These are phyloP conservation scores for Camptogramma bilineatum DNA, from an alignment of 2,888 invertebrate genomes.

Conservation along the genomic window DNA sequence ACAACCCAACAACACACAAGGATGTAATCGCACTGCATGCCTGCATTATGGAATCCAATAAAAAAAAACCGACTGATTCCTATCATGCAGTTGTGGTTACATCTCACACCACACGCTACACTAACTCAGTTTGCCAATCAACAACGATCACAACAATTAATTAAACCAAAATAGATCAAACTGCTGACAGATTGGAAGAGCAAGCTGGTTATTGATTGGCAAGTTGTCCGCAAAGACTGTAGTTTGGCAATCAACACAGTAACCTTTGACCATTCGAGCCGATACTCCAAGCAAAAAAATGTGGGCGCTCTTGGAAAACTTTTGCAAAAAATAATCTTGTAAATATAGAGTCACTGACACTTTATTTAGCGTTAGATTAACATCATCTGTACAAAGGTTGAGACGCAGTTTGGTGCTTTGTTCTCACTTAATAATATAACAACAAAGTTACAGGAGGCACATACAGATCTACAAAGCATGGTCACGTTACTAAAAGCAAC, in stretches of 20 bases:
- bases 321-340: conserved; percentile 44
- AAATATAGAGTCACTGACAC: conserved; percentile 47
- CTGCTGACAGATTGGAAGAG: conserved; percentile 48
- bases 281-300: conserved; percentile 24
- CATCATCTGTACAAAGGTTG: conserved; percentile 37
- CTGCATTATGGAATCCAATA: conserved; percentile 17
- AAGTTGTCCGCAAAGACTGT: conserved; percentile 53
- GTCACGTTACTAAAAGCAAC: conserved; percentile 18
- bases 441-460: conserved; percentile 15
- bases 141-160: conserved; percentile 39
- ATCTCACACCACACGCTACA: conserved; percentile 49
- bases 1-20: conserved; percentile 31
- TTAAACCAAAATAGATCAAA: conserved; percentile 50
- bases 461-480: conserved; percentile 18
- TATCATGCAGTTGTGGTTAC: conserved; percentile 35
- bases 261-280: conserved; percentile 45
- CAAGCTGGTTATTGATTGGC: conserved; percentile 59
- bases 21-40: conserved; percentile 21
- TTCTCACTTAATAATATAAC: conserved; percentile 33
- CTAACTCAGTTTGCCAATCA: conserved; percentile 55
- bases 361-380: conserved; percentile 32
- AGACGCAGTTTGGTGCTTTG: conserved; percentile 34
- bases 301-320: not conserved
- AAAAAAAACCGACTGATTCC: not conserved
- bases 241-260: conserved; percentile 55